Base-by-base conservation (phyloP, 2,113 vertebrate species). In the Centropristis striata region DNA sequence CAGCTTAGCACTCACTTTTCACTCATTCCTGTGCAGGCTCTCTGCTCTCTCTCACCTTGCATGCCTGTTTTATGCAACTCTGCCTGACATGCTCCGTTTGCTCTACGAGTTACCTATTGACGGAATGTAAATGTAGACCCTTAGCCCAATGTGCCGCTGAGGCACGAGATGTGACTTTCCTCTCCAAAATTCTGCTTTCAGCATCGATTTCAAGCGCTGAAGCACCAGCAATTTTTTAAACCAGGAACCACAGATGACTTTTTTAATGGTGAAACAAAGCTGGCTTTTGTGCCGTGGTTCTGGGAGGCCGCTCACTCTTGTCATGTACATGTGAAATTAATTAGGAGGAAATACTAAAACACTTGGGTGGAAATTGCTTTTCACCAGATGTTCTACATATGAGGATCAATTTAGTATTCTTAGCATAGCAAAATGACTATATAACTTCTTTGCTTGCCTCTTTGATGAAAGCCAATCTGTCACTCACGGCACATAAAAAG, bases 281-380 rank as follows among this genome's bases (percentile, higher is more conserved):
- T 80, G 91, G 89, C 94, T 95, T 95, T 94, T 96, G 94, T 95
- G 91, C 79, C 79, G 74, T 27, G 85, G 90, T 94, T 93, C 90
- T 94, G 92, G 93, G 94, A 94, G 94, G 93, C 94, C 90, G 88
- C 90, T 93, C 87, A 61, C 87, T 90, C 93, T 95, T 93, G 93
- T 95, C 93, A 93, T 93, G 91, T 95, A 94, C 95, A 96, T 94
- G 92, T 95, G 94, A 95, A 95, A 95, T 96, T 95, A 95, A 96
- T 95, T 95, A 96, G 89, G 93, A 95, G 94, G 95, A 96, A 95
- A 95, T 94, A 95, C 94, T 95, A 95, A 95, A 96, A 95, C 94
- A 94, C 94, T 96, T 89, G 90, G 91, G 92, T 95, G 95, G 93
- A 96, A 95, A 96, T 95, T 94, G 92, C 94, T 94, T 95, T 94